A percentile compares a stretch with the other conserved stretches of the same genome.
phyloP scores from a whole-genome alignment of 1,140 invertebrate genomes.

The Manduca sexta region DNA sequence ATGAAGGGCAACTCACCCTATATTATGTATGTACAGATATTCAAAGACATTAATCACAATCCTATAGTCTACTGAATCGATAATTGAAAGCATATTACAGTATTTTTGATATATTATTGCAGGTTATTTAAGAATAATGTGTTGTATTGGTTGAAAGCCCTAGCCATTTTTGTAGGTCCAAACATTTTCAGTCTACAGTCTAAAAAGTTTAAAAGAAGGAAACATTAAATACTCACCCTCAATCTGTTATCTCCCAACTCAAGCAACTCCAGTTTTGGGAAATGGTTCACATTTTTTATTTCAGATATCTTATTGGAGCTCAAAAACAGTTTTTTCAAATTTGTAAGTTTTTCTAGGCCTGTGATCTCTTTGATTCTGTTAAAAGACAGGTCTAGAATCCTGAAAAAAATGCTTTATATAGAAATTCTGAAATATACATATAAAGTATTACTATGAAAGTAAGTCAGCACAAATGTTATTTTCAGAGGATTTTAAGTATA shows the following conservation, averaged over 20 bases:
- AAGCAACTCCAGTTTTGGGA: constrained; percentile 87
- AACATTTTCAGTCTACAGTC: no score
- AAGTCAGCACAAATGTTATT: neutral
- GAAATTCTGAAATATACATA: neutral
- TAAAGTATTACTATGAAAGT: neutral
- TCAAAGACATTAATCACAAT: no score
- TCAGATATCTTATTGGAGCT: constrained; percentile 94
- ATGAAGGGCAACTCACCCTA: no score
- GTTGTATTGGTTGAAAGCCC: no score
- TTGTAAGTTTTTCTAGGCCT: constrained; percentile 85
- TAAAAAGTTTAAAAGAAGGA: neutral
- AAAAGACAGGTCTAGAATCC: constrained; percentile 96
- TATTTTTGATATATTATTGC: no score
- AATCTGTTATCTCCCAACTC: constrained; percentile 98
- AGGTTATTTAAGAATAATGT: no score
- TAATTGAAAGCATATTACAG: no score
- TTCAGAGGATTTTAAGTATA: no score
- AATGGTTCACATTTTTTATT: constrained; percentile 92
- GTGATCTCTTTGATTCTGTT: constrained; percentile 95
- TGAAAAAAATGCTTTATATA: constrained; percentile 56
- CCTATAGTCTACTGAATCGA: no score
- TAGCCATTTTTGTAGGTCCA: no score
- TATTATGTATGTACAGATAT: no score
- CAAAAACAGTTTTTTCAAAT: constrained; percentile 91
- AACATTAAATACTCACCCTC: constrained; percentile 73